Percentiles rank a stretch among this genome's conserved stretches.
phyloP scores from a whole-genome alignment of 2,888 invertebrate genomes.

The Trachelus stipa region DNA sequence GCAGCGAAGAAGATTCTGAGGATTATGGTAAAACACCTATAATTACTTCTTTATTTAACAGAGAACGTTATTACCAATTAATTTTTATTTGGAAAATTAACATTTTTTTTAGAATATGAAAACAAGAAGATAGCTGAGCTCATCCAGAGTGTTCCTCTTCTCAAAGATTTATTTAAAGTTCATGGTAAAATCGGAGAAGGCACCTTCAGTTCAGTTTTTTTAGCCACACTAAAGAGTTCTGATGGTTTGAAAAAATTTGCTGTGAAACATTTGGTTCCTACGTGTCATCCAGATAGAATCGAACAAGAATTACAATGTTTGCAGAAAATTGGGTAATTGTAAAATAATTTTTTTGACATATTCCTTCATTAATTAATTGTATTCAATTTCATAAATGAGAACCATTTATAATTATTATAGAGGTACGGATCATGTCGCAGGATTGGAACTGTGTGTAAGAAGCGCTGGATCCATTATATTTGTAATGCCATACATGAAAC shows the following conservation, averaged over 20 bases:
- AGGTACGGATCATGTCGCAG: conserved; percentile 84
- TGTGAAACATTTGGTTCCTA: conserved; percentile 88
- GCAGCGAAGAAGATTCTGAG: no score
- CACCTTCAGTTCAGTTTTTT: conserved; percentile 88
- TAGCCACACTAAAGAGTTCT: conserved; percentile 75
- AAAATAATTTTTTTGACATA: not conserved
- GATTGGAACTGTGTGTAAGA: conserved; percentile 82
- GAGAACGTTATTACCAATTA: not conserved
- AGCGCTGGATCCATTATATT: conserved; percentile 84
- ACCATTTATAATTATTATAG: conserved; percentile 67
- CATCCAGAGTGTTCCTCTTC: conserved; percentile 70
- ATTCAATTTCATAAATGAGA: conserved; percentile 11
- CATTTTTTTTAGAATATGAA: conserved; percentile 22
- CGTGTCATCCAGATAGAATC: conserved; percentile 84
- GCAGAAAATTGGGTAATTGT: conserved; percentile 77
- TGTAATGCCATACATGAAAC: conserved; percentile 90
- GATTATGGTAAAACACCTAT: not conserved
- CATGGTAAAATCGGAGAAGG: conserved; percentile 84
- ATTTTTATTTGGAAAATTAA: conserved; percentile 20
- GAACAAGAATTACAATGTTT: conserved; percentile 85
- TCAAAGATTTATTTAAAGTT: conserved; percentile 75
- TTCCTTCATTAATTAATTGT: no score
- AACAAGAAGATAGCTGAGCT: conserved; percentile 64
- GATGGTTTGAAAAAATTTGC: conserved; percentile 75
- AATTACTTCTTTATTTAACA: not conserved